These are phyloP conservation scores for Scarus forsteni DNA, from an alignment of 2,797 vertebrate genomes.

Conservation along the genomic window DNA sequence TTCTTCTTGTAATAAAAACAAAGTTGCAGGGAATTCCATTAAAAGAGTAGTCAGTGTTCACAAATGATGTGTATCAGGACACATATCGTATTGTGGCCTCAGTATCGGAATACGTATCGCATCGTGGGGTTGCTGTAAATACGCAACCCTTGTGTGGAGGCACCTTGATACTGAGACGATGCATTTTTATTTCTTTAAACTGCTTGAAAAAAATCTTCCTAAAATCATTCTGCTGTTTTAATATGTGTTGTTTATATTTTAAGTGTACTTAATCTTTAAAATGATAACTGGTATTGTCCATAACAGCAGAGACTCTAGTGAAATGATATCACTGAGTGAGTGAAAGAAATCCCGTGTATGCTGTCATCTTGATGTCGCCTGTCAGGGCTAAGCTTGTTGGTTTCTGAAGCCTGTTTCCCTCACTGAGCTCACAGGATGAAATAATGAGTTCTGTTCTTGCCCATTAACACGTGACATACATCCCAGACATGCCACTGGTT, in stretches of 20 bases:
- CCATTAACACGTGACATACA: constrained; percentile 26
- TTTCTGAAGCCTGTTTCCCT: neutral
- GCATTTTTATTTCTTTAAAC: neutral
- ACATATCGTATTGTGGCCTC: no score
- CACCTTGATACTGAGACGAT: neutral
- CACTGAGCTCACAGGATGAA: neutral
- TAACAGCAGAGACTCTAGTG: neutral
- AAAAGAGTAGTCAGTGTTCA: no score
- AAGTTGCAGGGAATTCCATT: no score
- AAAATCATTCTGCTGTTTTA: neutral
- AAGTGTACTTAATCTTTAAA: neutral
- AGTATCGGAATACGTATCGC: no score
- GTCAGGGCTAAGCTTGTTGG: neutral
- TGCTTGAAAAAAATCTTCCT: no score
- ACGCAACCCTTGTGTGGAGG: no score
- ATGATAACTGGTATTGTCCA: neutral
- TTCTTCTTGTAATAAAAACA: no score
- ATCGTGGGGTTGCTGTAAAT: no score
- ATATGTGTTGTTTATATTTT: neutral
- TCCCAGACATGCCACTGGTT: constrained; percentile 19
- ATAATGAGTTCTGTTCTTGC: neutral
- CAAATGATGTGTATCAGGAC: no score
- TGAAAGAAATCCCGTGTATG: neutral
- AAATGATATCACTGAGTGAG: neutral
- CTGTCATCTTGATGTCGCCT: neutral